Evolutionary conservation across 2,888 invertebrate species (phyloP), one percentile per base, ranked within the genome.

Genomic region (Philereme transversata): DNA sequence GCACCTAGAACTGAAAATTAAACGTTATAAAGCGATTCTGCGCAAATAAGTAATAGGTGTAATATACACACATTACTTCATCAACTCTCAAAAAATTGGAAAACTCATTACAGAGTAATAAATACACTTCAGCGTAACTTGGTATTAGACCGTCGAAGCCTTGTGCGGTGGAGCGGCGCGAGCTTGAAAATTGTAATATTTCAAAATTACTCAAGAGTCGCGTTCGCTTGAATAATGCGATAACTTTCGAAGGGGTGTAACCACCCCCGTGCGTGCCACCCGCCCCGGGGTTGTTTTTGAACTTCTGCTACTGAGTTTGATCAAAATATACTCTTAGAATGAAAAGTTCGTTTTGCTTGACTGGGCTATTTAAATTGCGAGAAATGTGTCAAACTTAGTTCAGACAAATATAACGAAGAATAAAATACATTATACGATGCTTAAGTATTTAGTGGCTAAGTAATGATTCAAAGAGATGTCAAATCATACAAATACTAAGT

Each of bases 141-240:
- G 69, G 72, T 72, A 71, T 67, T 72, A 69, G 84, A 81, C 84
- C 81, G 81, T 85, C 77, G 77, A 76, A 79, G 70, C 9, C 53
- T 76, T 77, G 79, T 74, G 84, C 79, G 81, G 81, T 82, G 82
- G 82, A 74, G 83, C 82, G 83, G 71, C 58, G 64, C 59, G 53
- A 62, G 79, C 86, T 86, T 83, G 87, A 90, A 90, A 91, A 90
- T 91, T 90, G 92, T 91, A 91, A 92, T 92, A 92, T 92, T 92
- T 92, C 92, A 91, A 92, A 92, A 92, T 92, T 92, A 92, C 91
- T 92, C 91, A 91, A 87, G 90, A 91, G 90, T 90, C 90, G 90
- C 89, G 90, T 89, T 88, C 86, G 81, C 83, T 88, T 92, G 91
- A 91, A 88, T 92, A 90, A 92, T 92, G 91, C 81, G 87, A 84